Evolutionary conservation across 2,797 vertebrate species (phyloP).

Genomic region (Rhinatrema bivittatum): DNA sequence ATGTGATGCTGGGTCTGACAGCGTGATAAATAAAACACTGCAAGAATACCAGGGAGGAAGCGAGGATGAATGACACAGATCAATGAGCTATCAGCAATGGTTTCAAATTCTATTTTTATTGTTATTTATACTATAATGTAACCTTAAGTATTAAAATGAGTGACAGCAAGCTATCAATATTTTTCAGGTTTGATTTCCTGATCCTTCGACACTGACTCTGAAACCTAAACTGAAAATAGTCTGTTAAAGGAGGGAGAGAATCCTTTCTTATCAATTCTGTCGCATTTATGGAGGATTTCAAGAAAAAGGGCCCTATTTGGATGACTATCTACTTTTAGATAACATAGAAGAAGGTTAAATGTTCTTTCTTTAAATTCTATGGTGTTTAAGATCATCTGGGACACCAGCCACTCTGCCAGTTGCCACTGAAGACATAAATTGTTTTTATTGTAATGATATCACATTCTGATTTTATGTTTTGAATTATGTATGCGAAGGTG

Average conservation of each 20-base stretch:
- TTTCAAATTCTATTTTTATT: conserved; percentile 31
- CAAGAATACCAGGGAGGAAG: conserved; percentile 12
- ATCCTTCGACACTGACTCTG: conserved; percentile 16
- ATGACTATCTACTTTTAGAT: too few species aligned
- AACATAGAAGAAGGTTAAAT: too few species aligned
- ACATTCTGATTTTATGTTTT: too few species aligned
- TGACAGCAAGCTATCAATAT: conserved; percentile 7
- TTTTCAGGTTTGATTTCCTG: conserved; percentile 30
- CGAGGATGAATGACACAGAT: conserved; percentile 36
- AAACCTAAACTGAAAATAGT: conserved; percentile 7
- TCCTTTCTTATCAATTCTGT: neutral
- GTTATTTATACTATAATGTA: conserved; percentile 40
- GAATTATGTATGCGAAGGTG: too few species aligned
- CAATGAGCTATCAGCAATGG: conserved; percentile 29
- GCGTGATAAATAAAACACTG: conserved; percentile 24
- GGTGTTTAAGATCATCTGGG: too few species aligned
- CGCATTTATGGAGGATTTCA: too few species aligned
- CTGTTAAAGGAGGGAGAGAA: conserved; percentile 1
- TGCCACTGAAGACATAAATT: too few species aligned
- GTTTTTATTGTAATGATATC: too few species aligned
- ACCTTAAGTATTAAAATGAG: conserved; percentile 38
- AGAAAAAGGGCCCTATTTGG: too few species aligned
- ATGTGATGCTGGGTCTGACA: conserved; percentile 14
- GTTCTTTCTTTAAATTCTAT: too few species aligned
- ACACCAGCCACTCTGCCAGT: too few species aligned